Evolutionary conservation across 2,797 vertebrate species (phyloP), one percentile per base, ranked within the genome.

Genomic region (Phataginus tetradactyla): DNA sequence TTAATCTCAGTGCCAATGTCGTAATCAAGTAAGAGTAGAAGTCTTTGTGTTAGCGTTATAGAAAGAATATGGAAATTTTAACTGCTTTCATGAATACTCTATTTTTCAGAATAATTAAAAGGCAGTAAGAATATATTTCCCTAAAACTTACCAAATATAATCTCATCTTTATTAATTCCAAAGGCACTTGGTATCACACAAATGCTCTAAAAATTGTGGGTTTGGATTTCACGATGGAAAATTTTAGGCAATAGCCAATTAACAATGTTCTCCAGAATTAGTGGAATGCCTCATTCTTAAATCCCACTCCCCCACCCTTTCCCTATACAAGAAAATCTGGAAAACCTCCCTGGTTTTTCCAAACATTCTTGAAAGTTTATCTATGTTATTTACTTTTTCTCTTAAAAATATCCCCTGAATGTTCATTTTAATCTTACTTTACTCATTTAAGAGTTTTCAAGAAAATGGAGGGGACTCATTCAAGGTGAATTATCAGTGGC

Each of bases 71-170:
- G 4, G 34, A 92, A 34, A 25, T 37, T 45, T 45, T 45, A 45
- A 45, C 45, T 45, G 45, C 45, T 79, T 39, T 13, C 34, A 64
- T n/a, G 9, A 23, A 27, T 1, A 90, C 27, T 63, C 6, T 66
- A 29, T 42, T 92, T 95, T 91, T 74, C 14, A 71, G 66, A 92
- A 77, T 18, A 92, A 57, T 51, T 34, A 79, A 79, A 72, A 57
- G 10, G n/a, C 53, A 57, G 12, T 68, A 49, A 63, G 13, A 39
- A 32, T 55, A 66, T 32, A 4, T 7, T 91, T 29, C 74, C 18
- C 68, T 92, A 85, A 86, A 59, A 66, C 27, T 10, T 7, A 42
- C 32, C 59, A 83, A 69, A 75, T 42, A 15, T 4, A 4, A 91
- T n/a, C 12, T 89, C 45, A 81, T 81, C 12, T 87, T 91, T 95